Base-by-base conservation (phyloP, 2,113 vertebrate species). In the Climacteris rufus region DNA sequence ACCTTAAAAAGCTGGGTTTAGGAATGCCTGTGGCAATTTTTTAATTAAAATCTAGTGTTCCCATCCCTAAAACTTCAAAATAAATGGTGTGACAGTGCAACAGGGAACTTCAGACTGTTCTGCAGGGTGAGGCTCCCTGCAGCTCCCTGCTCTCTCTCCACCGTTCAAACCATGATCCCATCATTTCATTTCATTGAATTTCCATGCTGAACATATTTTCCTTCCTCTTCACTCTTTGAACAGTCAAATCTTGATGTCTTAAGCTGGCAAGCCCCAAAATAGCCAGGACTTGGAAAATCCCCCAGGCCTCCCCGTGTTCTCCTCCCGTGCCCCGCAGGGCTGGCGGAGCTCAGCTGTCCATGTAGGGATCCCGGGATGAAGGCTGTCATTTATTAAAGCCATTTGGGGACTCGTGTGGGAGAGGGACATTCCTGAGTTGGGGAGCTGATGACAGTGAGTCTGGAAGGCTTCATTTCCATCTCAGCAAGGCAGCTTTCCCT, bases 301-400 rank as follows among this genome's bases (percentile, higher is more conserved):
- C 23, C 25, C 89, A 90, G 21, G 60, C 60, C 44, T 90, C 80
- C 56, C 77, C 18, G 19, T 3, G 2, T 70, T 47, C 81, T 76
- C 57, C 40, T 74, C 87, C 40, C 89, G 81, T 88, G 70, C 33
- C 35, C 57, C 2, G 5, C 78, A 66, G 95, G 22, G 42, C 28
- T 65, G 75, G 69, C 59, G 15, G 24, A 0, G 63, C 82, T 94
- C 81, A 16, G 65, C 78, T 94, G 42, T 2, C 94, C 93, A 28
- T 90, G 89, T 74, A 94, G 59, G 94, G 87, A 2, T 47, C 47
- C 0, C 3, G 68, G 87, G 83, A 85, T 77, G 87, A 93, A 80
- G 79, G 42, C 69, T 95, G 87, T 79, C 77, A 19, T 72, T 97
- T 86, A 93, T 97, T 96, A 93, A 91, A 96, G 79, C 87, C 87